Percentiles rank a stretch among this genome's conserved stretches.
phyloP scores from a whole-genome alignment of 2,888 invertebrate genomes.

The Synanthedon vespiformis region DNA sequence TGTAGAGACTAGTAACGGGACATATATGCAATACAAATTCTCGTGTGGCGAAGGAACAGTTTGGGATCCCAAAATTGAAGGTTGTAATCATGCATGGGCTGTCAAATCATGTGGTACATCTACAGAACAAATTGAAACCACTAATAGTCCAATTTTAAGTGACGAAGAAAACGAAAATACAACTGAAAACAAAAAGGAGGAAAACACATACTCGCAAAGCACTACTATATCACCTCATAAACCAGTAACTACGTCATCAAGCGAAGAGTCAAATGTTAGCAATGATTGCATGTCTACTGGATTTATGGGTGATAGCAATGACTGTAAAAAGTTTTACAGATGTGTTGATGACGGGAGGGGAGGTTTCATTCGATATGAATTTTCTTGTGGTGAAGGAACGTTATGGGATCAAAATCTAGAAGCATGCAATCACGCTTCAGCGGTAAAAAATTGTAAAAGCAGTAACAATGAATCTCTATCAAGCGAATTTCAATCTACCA shows the following conservation, averaged over 20 bases:
- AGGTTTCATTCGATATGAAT: conserved; percentile 74
- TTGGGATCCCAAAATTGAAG: conserved; percentile 77
- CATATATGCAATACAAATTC: conserved; percentile 76
- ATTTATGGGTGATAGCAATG: conserved; percentile 73
- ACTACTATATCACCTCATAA: conserved; percentile 10
- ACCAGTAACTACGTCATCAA: conserved; percentile 7
- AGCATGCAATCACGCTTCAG: conserved; percentile 68
- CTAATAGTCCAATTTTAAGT: conserved; percentile 6
- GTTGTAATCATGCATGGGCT: conserved; percentile 76
- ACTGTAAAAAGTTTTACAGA: conserved; percentile 80
- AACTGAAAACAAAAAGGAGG: conserved; percentile 5
- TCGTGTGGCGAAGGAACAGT: conserved; percentile 81
- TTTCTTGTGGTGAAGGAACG: conserved; percentile 78
- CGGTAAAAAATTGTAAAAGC: conserved; percentile 5
- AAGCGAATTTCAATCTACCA: conserved; percentile 1
- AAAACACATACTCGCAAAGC: conserved; percentile 6
- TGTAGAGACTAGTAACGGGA: conserved; percentile 72
- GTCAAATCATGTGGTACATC: conserved; percentile 40
- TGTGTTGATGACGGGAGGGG: conserved; percentile 74
- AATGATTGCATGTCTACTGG: conserved; percentile 64
- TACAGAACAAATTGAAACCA: neutral
- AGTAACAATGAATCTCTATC: neutral
- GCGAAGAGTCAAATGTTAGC: conserved; percentile 39
- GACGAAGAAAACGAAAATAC: conserved; percentile 10
- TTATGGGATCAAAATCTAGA: conserved; percentile 76